Conservation (phyloP, 2,888 invertebrate species). For the Meiosimyza platycephala region DNA sequence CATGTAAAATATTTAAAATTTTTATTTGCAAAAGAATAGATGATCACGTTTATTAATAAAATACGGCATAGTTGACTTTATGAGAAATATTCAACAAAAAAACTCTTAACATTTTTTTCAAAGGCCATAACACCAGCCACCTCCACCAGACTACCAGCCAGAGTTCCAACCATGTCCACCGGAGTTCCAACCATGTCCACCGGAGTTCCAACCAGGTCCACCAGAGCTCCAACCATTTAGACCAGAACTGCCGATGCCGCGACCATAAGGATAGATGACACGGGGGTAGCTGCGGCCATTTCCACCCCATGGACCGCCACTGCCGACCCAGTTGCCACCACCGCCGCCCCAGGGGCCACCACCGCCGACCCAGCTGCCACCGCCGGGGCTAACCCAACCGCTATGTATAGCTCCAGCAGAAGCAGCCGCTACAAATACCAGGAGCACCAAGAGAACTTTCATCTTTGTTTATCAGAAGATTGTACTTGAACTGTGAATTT, state of each 20-base stretch:
- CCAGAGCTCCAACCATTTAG: too few relatives aligned
- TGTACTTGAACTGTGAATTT: too few relatives aligned
- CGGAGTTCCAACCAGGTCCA: background rate
- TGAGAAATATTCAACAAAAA: background rate
- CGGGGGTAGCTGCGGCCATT: too few relatives aligned
- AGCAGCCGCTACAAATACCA: constrained; percentile 52
- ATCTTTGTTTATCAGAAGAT: constrained; percentile 40
- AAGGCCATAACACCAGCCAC: constrained; percentile 44
- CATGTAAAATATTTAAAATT: too few relatives aligned
- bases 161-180: constrained; percentile 21
- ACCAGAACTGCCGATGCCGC: too few relatives aligned
- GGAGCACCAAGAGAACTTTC: constrained; percentile 55
- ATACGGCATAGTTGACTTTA: too few relatives aligned
- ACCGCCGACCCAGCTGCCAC: constrained; percentile 38
- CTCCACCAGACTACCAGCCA: constrained; percentile 24
- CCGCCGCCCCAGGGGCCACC: constrained; percentile 41
- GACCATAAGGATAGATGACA: too few relatives aligned
- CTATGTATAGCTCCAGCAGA: constrained; percentile 49
- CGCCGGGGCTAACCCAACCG: constrained; percentile 38
- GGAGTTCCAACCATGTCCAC: constrained; percentile 38
- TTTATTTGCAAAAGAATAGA: too few relatives aligned
- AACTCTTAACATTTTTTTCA: background rate
- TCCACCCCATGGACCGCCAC: constrained; percentile 44
- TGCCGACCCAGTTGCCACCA: constrained; percentile 34
- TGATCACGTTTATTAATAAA: too few relatives aligned